Conservation (phyloP, 1,140 invertebrate genomes). For the Scaptomyza graminum region DNA sequence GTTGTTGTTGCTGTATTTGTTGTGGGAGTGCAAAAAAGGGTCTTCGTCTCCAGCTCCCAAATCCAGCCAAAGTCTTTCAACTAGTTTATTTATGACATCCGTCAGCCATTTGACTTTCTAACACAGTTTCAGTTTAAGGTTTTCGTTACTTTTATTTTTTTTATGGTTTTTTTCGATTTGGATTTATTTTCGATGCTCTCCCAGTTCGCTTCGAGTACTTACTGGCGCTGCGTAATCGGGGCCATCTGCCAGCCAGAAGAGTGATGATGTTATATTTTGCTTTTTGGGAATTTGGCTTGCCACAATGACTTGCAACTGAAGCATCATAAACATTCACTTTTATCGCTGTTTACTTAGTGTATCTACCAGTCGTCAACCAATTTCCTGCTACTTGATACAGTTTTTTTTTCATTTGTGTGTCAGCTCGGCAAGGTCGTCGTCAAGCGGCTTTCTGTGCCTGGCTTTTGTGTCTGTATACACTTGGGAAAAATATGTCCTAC, state of each 20-base stretch:
- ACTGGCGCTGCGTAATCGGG: slow-evolving; percentile 66
- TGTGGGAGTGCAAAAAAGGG: slow-evolving; percentile 46
- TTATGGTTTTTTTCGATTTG: no score
- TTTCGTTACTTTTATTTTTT: neutral
- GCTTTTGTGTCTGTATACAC: slow-evolving; percentile 13
- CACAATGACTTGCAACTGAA: slow-evolving; percentile 63
- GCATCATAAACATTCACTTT: slow-evolving; percentile 81
- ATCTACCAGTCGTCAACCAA: slow-evolving; percentile 68
- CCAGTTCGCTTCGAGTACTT: slow-evolving; percentile 46
- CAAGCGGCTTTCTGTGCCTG: slow-evolving; percentile 49
- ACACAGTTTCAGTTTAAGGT: slow-evolving; percentile 39
- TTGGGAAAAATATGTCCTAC: neutral
- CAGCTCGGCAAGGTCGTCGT: slow-evolving; percentile 63
- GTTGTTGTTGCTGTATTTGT: slow-evolving; percentile 4
- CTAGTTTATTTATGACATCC: slow-evolving; percentile 49
- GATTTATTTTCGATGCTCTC: slow-evolving; percentile 16
- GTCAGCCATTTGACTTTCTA: slow-evolving; percentile 68
- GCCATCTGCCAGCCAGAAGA: slow-evolving; percentile 37
- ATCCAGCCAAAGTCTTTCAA: neutral
- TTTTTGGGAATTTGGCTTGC: slow-evolving; percentile 56
- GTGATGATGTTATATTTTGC: slow-evolving; percentile 26
- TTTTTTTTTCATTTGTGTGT: slow-evolving; percentile 42
- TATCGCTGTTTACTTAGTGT: slow-evolving; percentile 45
- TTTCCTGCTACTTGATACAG: slow-evolving; percentile 80
- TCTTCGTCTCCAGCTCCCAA: slow-evolving; percentile 1